Percentiles rank a stretch among this genome's conserved stretches.
phyloP scores from a whole-genome alignment of 2,113 vertebrate species.

The Noturus placidus region DNA sequence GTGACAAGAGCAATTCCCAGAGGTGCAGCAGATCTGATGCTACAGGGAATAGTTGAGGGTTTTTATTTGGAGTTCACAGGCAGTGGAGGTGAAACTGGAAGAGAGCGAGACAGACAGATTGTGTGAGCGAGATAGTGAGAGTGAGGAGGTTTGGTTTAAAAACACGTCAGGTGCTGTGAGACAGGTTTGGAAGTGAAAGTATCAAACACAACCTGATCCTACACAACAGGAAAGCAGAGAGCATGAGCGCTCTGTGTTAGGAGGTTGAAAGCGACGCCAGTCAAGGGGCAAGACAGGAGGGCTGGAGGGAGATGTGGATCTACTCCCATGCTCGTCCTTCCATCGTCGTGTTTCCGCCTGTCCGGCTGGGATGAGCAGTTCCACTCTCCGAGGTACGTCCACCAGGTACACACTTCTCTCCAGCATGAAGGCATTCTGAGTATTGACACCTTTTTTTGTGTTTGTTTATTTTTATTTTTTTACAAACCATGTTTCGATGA shows the following conservation, averaged over 20 bases:
- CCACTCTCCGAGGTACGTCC: conserved; percentile 17
- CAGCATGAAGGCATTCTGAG: neutral
- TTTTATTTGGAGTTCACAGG: conserved; percentile 44
- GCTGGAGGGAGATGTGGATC: neutral
- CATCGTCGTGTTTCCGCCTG: neutral
- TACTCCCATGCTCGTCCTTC: neutral
- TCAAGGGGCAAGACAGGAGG: neutral
- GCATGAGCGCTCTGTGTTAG: neutral
- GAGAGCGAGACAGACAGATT: conserved; percentile 18
- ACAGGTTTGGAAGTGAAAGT: conserved; percentile 51
- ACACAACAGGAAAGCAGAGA: conserved; percentile 49
- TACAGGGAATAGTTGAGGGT: conserved; percentile 54
- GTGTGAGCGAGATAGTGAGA: neutral
- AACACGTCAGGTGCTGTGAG: conserved; percentile 60
- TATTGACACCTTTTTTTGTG: too few species aligned
- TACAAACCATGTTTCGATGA: neutral
- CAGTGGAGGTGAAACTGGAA: neutral
- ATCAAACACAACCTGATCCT: neutral
- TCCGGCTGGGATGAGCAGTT: conserved; percentile 23
- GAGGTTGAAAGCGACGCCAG: too few species aligned
- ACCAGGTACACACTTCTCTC: neutral
- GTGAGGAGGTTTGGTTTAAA: conserved; percentile 42
- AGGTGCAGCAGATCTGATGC: conserved; percentile 59
- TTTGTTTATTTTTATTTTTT: neutral
- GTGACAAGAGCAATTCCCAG: conserved; percentile 62